Evolutionary conservation across 2,113 vertebrate species (phyloP), one percentile per base, ranked within the genome.

Genomic region (Felis chaus): DNA sequence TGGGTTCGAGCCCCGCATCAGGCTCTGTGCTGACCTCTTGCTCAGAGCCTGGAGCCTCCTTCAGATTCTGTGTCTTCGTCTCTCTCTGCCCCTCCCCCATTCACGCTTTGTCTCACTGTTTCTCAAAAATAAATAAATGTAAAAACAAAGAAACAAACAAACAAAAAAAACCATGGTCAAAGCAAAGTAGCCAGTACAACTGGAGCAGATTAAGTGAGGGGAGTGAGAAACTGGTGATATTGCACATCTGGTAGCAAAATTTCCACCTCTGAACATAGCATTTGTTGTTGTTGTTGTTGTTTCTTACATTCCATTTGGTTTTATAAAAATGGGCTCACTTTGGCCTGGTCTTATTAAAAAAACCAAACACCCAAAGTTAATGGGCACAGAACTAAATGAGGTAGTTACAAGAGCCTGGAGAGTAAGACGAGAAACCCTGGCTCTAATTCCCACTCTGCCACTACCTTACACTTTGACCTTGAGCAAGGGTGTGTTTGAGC

Each of bases 281-380:
- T 80, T 39, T 39, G 69, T 39, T 39, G 27, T 65, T 29, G 36
- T 73, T 69, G n/a, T 71, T 73, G 69, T 73, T 71, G 33, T 19
- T 69, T 45, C 45, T 73, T 39, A 39, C 10, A 39, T 73, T 91
- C 48, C 45, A 45, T 68, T 79, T 86, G 25, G 71, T 89, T 83
- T 91, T 65, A 81, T 80, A 66, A 69, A 85, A 86, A 86, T 68
- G 53, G 76, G 48, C 71, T 95, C 57, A 81, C 88, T 84, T 88
- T 91, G 53, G 53, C 61, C 91, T 83, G 29, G 33, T 73, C 63
- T 91, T 94, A 73, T n/a, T 29, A 57, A 95, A 57, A 92, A 94
- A 92, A 74, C 89, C 41, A 74, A 93, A 84, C 16, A 31, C 29
- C 33, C 88, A 27, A 89, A 86, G 76, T 92, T 85, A 97, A 89